Conservation (phyloP, 2,888 invertebrate genomes). For the Sericinus montela region DNA sequence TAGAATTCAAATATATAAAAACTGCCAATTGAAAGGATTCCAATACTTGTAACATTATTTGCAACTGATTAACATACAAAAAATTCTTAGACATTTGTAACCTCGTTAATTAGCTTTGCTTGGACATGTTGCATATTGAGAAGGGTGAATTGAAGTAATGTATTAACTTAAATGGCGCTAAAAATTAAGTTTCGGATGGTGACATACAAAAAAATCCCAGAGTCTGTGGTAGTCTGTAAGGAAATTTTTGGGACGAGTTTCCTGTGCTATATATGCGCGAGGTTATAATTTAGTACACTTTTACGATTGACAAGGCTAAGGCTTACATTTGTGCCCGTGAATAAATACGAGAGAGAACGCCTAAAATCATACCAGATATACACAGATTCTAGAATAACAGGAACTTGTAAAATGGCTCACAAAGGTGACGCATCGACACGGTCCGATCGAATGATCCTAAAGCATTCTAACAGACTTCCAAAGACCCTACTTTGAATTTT, state of each 20-base stretch:
- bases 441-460: conserved; percentile 68
- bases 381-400: conserved; percentile 40
- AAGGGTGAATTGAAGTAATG: no score
- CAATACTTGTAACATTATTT: no score
- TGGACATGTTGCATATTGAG: no score
- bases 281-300: conserved; percentile 48
- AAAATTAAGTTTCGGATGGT: no score
- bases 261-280: conserved; percentile 29
- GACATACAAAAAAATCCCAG: no score
- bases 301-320: conserved; percentile 15
- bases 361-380: conserved; percentile 20
- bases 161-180: no score
- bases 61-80: no score
- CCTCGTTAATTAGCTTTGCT: neutral
- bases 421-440: conserved; percentile 78
- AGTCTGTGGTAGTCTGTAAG: neutral
- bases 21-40: no score
- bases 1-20: no score
- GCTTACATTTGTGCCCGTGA: neutral
- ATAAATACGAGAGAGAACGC: neutral
- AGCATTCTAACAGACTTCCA: conserved; percentile 35
- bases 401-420: conserved; percentile 73
- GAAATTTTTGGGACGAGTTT: conserved; percentile 22
- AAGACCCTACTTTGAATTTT: conserved; percentile 20
- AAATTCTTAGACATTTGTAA: conserved; percentile 6